Evolutionary conservation across 37 sponge, comb jelly and placozoan genomes (phyloP), one percentile per base, ranked within the genome.

Genomic region (Petrosia ficiformis): DNA sequence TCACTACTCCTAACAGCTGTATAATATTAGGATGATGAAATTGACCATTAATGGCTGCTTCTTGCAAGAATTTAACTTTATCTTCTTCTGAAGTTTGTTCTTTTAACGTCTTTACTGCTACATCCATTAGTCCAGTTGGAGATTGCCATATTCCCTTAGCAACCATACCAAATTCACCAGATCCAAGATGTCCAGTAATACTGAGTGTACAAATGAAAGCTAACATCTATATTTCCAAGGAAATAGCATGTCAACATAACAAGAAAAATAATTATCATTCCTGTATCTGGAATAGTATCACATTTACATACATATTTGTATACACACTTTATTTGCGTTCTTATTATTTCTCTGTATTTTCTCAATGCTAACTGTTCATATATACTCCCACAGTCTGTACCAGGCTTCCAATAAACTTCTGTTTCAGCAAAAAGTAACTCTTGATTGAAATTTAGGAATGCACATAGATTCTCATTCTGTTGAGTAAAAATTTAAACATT

Each of bases 31-130:
- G 83, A 44, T 88, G 83, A 25, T 40, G 33, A 42, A 88, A 88
- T 79, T 88, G 88, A 35, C 88, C 82, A 83, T 82, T 88, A 61
- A 88, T 88, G 78, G 88, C 88, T 68, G 76, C 88, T 63, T 88
- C 88, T 60, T 82, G 82, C 21, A 88, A 83, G 69, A 88, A 88
- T 60, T 71, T 72, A 44, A 88, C 63, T 36, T 42, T 88, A 48
- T 78, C 79, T 4, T 19, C 35, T 28, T 78, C 74, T 11, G 43
- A 37, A 5, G 66, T 38, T 1, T 65, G 54, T 39, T 57, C 16
- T 25, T 81, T 76, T 5, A 88, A 79, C 3, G 64, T 68, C 69
- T 88, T 88, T 21, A 88, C 34, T 4, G 88, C 88, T 3, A 88
- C 83, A n/a, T 39, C 42, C n/a, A 82, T 40, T 14, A 39, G 30